Conservation (phyloP, 2,113 vertebrate genomes). For the Lethenteron camtschaticum region DNA sequence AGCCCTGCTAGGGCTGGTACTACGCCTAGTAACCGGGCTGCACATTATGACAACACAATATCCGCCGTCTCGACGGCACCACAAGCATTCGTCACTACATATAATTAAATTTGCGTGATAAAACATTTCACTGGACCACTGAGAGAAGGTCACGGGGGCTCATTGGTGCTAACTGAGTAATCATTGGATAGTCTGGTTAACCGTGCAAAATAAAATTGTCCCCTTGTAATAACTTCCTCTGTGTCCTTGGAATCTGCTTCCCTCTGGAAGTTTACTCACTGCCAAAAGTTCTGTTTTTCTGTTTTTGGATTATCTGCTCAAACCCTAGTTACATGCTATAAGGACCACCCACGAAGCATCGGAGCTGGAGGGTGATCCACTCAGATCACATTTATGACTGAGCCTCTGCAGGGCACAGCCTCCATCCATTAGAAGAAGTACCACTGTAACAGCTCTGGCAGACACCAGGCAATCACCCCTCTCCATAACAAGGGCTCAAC, state of each 20-base stretch:
- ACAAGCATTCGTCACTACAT: background rate
- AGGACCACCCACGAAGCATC: conserved; percentile 19
- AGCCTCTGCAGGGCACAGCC: conserved; percentile 25
- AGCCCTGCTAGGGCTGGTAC: too few relatives aligned
- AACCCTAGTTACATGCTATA: conserved; percentile 44
- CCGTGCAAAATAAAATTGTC: too few relatives aligned
- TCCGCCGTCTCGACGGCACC: background rate
- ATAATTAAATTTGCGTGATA: background rate
- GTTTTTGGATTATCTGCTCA: background rate
- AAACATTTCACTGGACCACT: conserved; percentile 22
- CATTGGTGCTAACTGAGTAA: too few relatives aligned
- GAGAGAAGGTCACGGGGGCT: too few relatives aligned
- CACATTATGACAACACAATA: background rate
- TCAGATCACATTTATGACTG: conserved; percentile 70
- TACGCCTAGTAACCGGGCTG: too few relatives aligned
- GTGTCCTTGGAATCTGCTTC: too few relatives aligned
- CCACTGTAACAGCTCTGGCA: conserved; percentile 76
- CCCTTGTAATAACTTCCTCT: too few relatives aligned
- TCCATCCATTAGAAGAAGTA: conserved; percentile 84
- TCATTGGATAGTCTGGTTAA: too few relatives aligned
- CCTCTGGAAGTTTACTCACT: too few relatives aligned
- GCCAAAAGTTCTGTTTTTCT: too few relatives aligned
- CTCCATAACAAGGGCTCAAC: conserved; percentile 29
- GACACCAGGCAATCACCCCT: conserved; percentile 57
- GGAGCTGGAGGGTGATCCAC: conserved; percentile 97